Evolutionary conservation across 2,888 invertebrate species (phyloP).

Genomic region (Gari tellinella): DNA sequence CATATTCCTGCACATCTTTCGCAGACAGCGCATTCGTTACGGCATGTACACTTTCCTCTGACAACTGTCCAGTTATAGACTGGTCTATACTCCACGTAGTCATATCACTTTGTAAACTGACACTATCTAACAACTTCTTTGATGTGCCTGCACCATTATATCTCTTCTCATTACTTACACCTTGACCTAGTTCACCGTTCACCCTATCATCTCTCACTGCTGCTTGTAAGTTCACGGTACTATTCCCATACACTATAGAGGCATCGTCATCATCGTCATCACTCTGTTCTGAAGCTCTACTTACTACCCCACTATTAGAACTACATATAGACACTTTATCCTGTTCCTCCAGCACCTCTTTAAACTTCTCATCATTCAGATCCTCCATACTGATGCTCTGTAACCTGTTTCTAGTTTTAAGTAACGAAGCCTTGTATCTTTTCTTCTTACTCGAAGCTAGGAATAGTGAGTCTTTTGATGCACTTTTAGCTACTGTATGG

Average conservation of each 20-base stretch:
- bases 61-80: slow-evolving; percentile 28
- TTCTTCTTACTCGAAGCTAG: slow-evolving; percentile 8
- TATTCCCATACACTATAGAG: slow-evolving; percentile 50
- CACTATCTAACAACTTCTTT: no score
- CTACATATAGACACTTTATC: slow-evolving; percentile 50
- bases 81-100: slow-evolving; percentile 44
- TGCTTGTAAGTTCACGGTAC: slow-evolving; percentile 43
- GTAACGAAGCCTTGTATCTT: slow-evolving; percentile 35
- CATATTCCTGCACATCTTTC: slow-evolving; percentile 38
- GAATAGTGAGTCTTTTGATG: slow-evolving; percentile 10
- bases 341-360: slow-evolving; percentile 42
- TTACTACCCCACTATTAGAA: slow-evolving; percentile 34
- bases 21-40: slow-evolving; percentile 60
- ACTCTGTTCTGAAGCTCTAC: slow-evolving; percentile 18
- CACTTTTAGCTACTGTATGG: slow-evolving; percentile 1
- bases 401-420: slow-evolving; percentile 9
- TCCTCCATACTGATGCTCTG: slow-evolving; percentile 69
- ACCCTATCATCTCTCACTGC: slow-evolving; percentile 4
- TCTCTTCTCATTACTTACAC: not conserved
- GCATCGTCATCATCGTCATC: slow-evolving; percentile 56
- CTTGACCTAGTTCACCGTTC: slow-evolving; percentile 13
- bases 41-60: slow-evolving; percentile 46
- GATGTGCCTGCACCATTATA: slow-evolving; percentile 3
- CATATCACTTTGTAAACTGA: no score
- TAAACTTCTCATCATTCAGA: slow-evolving; percentile 59